phyloP scores from a whole-genome alignment of 2,113 vertebrate genomes.

The Hippoglossus stenolepis region DNA sequence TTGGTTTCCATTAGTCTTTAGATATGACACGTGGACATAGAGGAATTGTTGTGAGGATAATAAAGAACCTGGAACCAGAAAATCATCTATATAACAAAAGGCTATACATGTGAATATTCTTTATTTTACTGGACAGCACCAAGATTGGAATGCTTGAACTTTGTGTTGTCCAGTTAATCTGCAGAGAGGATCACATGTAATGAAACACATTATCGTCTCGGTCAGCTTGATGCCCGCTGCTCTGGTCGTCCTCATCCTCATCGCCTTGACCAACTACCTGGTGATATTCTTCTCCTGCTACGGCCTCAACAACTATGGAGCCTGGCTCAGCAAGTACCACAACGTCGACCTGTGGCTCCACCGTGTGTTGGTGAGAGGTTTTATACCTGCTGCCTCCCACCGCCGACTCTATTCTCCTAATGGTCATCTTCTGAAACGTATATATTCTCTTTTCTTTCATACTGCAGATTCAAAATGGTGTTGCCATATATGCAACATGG shows the following conservation, averaged over 20 bases:
- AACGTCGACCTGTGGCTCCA: constrained; percentile 85
- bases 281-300: constrained; percentile 83
- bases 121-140: too few species aligned
- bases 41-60: too few species aligned
- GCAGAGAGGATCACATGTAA: too few species aligned
- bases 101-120: too few species aligned
- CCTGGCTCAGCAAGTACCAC: constrained; percentile 82
- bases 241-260: constrained; percentile 78
- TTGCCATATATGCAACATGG: constrained; percentile 84
- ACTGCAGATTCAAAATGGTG: constrained; percentile 86
- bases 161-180: not conserved
- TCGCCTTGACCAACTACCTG: constrained; percentile 76
- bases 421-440: not conserved
- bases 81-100: too few species aligned
- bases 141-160: not conserved
- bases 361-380: constrained; percentile 77
- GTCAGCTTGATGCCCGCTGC: constrained; percentile 45
- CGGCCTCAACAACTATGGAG: constrained; percentile 73
- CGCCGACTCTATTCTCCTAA: not conserved
- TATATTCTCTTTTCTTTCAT: not conserved
- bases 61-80: too few species aligned
- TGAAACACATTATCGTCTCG: not conserved
- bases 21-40: too few species aligned
- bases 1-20: too few species aligned
- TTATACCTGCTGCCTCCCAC: not conserved